These are phyloP conservation scores for Hypsibius dujardini DNA, from an alignment of 1,140 invertebrate species.

Conservation along the genomic window DNA sequence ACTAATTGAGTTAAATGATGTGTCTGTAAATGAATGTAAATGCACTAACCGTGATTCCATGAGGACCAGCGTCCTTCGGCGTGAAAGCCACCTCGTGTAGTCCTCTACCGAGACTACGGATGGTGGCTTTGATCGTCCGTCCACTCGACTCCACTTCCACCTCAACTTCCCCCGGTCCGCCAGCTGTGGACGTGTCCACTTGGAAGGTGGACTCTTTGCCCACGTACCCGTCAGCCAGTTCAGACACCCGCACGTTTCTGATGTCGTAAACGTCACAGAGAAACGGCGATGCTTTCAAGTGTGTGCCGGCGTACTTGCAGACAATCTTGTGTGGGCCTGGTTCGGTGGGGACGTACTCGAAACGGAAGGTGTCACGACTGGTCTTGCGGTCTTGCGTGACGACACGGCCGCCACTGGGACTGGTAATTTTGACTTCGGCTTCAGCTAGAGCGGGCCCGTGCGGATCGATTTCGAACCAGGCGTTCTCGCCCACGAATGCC, in stretches of 20 bases:
- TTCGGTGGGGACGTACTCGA: constrained; percentile 33
- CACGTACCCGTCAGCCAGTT: constrained; percentile 57
- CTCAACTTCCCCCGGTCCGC: constrained; percentile 73
- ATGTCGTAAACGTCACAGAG: constrained; percentile 71
- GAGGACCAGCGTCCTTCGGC: constrained; percentile 65
- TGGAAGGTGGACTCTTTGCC: constrained; percentile 70
- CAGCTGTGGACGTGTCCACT: constrained; percentile 83
- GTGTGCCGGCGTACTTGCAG: constrained; percentile 30
- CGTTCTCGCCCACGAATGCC: constrained; percentile 40
- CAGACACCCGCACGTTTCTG: constrained; percentile 52
- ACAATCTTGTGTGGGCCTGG: constrained; percentile 45
- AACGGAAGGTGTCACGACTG: constrained; percentile 30
- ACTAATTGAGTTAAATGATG: too few species aligned
- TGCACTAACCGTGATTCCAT: constrained; percentile 37
- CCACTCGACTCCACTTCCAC: constrained; percentile 67
- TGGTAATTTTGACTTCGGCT: constrained; percentile 35
- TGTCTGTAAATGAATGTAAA: too few species aligned
- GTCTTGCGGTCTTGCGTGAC: constrained; percentile 22
- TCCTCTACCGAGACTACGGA: constrained; percentile 33
- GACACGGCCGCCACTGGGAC: constrained; percentile 25
- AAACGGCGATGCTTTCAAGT: constrained; percentile 43
- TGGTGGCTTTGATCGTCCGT: constrained; percentile 30
- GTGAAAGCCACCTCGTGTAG: constrained; percentile 92
- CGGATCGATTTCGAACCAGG: constrained; percentile 43
- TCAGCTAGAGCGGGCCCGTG: constrained; percentile 33